phyloP scores from a whole-genome alignment of 1,140 invertebrate species.

The Brachionus rubens region DNA sequence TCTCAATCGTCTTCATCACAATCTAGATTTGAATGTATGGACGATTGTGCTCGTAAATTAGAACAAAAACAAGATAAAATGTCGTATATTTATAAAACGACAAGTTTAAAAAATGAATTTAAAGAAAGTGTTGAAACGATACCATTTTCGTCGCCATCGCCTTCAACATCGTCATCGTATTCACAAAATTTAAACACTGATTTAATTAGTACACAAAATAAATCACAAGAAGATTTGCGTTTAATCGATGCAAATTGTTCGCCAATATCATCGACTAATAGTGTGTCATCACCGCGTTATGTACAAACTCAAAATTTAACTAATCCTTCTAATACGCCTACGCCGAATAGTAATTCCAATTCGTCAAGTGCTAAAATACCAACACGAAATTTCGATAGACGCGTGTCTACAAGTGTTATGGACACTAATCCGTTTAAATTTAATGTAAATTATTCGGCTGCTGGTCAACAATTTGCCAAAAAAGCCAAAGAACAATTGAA shows the following conservation, averaged over 20 bases:
- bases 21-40: conserved; percentile 22
- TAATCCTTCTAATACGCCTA: not conserved
- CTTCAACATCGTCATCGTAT: not conserved
- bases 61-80: not conserved
- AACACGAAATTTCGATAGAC: conserved; percentile 26
- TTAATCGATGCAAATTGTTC: not conserved
- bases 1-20: not conserved
- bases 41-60: not conserved
- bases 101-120: not conserved
- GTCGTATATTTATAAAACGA: not conserved
- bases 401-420: not conserved
- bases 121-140: not conserved
- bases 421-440: conserved; percentile 37
- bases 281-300: not conserved
- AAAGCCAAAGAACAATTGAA: conserved; percentile 43
- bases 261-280: not conserved
- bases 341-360: not conserved
- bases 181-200: not conserved
- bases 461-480: conserved; percentile 40
- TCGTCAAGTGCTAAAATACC: not conserved
- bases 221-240: not conserved
- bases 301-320: not conserved
- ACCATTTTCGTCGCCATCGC: not conserved
- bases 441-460: conserved; percentile 41
- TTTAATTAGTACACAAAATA: not conserved